Evolutionary conservation across 1,140 invertebrate genomes (phyloP), one percentile per base, ranked within the genome.

Genomic region (Diachasma alloeum): DNA sequence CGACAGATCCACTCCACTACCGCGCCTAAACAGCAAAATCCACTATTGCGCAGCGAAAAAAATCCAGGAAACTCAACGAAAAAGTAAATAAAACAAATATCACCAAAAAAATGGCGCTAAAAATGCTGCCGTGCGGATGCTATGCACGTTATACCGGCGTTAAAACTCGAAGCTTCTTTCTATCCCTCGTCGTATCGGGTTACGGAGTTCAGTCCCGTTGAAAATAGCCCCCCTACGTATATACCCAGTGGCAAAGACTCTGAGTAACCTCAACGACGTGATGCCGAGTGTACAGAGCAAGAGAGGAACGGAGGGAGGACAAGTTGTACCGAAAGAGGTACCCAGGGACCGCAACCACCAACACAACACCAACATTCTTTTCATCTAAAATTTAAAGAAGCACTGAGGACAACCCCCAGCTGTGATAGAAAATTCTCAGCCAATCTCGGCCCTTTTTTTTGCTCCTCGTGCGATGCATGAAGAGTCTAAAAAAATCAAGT

Each of bases 141-240:
- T 8, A 9, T 56, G 48, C 48, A 56, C 48, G 48, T 56, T 56
- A 19, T 8, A 26, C 15, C 56, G 26, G 39, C 63, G 72, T 36
- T 66, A 46, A 74, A 74, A 74, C 72, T 44, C 67, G 37, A 74
- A 74, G 63, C 46, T 66, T 72, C 46, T 68, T 75, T 78, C 77
- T 74, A 70, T 53, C 71, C 39, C 72, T 76, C 74, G 75, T 71
- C 79, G 79, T 79, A 82, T 84, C 83, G 77, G 76, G 78, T 81
- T 82, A 81, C 81, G 74, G 53, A 74, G 78, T 81, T 81, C 71
- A 76, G 26, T 63, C 72, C 76, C 66, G 81, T 78, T 83, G 82
- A 83, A 83, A 83, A 83, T 82, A 83, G 81, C 82, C 80, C 76
- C 81, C 76, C 78, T 74, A 74, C 68, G 71, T 67, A 76, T 82